Percentiles rank a stretch among this genome's conserved stretches.
phyloP scores from a whole-genome alignment of 2,113 vertebrate genomes.

The Orcinus orca region DNA sequence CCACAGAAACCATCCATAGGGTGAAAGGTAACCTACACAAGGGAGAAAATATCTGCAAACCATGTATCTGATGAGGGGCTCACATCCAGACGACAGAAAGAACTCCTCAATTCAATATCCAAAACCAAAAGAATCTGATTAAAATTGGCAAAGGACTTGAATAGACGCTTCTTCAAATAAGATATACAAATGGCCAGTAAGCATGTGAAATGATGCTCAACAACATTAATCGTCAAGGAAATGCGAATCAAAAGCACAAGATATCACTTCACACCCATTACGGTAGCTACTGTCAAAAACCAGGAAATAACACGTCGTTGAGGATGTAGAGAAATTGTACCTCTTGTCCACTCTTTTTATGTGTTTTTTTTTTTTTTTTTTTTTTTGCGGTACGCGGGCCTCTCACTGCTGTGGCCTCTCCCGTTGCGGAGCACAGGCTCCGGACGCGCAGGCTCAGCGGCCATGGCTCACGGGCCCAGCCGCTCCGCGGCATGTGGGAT shows the following conservation, averaged over 20 bases:
- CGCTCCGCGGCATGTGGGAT: no score
- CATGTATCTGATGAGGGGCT: background rate
- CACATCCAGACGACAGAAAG: background rate
- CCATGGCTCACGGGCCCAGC: no score
- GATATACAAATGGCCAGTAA: fast-evolving
- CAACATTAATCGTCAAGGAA: fast-evolving
- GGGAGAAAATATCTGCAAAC: background rate
- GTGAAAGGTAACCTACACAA: background rate
- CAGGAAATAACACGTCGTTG: fast-evolving
- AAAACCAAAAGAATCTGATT: background rate
- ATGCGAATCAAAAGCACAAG: background rate
- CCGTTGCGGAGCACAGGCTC: no score
- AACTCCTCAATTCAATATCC: background rate
- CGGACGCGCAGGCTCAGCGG: no score
- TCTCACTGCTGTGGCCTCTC: no score
- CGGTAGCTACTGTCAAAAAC: fast-evolving
- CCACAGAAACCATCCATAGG: fast-evolving
- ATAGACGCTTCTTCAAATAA: background rate
- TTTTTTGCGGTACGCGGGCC: no score
- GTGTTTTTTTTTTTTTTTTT: no score
- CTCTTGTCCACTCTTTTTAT: fast-evolving
- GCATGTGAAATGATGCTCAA: background rate
- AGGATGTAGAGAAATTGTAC: fast-evolving
- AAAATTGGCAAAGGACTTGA: background rate
- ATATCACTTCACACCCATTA: fast-evolving